Base-by-base conservation (phyloP, 1,140 invertebrate species). In the Drosophila mauritiana region DNA sequence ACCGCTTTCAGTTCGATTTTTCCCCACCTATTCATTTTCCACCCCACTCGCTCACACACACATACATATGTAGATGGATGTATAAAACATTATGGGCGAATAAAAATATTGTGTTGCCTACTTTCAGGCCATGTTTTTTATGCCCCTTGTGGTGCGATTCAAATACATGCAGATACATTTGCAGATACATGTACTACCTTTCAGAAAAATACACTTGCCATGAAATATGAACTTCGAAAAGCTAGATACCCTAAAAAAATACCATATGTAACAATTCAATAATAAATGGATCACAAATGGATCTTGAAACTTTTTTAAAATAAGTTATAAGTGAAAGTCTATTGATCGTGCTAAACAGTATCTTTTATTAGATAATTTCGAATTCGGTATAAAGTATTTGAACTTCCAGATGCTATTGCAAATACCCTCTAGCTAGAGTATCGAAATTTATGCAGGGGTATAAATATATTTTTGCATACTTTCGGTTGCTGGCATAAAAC, bases 381-480 rank as follows among this genome's bases (percentile, higher is more conserved):
- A 22, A 2, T 22, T 22, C 20, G 3, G 20, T 31, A 8, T 31
- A 7, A 31, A 10, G 8, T 31, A 31, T 31, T 31, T 31, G 7
- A 31, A 10, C 6, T 31, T 55, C n/a, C 4, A 31, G 3, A 17
- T 3, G 10, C 7, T 36, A 37, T 2, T 8, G 10, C 15, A 57
- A 15, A 11, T 46, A 31, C 27, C 15, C 11, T 17, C 0, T 8
- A 22, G 13, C 3, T 3, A 46, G 62, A n/a, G 56, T 46, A 64
- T 45, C 20, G 7, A 43, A 64, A 42, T 45, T 8, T 59, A 43
- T 64, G 55, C 62, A 31, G n/a, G 46, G 62, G 36, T 39, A 72
- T 59, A 75, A 56, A 80, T 79, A 80, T 67, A 59, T 63, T 74
- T 85, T 86, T 86, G 82, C 82, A 86, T 86, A 86, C 82, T 85